phyloP scores from a whole-genome alignment of 2,797 vertebrate genomes.

The Rhinoraja longicauda region DNA sequence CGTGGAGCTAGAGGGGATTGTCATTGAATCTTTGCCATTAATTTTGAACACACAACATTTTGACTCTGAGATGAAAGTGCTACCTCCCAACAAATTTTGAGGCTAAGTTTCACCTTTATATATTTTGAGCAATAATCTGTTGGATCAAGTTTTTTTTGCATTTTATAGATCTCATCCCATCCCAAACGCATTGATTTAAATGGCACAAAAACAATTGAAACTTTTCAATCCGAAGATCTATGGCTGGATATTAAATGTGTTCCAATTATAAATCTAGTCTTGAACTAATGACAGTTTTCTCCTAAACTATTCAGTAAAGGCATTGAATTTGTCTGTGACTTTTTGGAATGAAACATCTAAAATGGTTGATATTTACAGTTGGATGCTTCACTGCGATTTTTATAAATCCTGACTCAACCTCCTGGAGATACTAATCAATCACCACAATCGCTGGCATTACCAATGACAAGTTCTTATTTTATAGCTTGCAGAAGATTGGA shows the following conservation, averaged over 20 bases:
- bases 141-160: background rate
- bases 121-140: background rate
- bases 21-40: background rate
- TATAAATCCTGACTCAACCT: too few relatives aligned
- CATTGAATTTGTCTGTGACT: too few relatives aligned
- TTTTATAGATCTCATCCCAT: background rate
- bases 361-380: too few relatives aligned
- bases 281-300: background rate
- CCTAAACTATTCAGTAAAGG: too few relatives aligned
- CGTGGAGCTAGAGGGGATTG: too few relatives aligned
- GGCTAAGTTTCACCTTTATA: background rate
- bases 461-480: background rate
- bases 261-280: background rate
- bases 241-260: background rate
- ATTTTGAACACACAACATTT: too few relatives aligned
- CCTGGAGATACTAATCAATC: background rate
- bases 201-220: background rate
- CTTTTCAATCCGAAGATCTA: background rate
- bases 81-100: background rate
- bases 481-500: background rate
- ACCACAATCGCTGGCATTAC: background rate
- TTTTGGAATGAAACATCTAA: too few relatives aligned
- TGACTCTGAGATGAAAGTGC: too few relatives aligned
- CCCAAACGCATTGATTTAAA: background rate
- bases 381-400: too few relatives aligned